Evolutionary conservation across 2,797 vertebrate genomes (phyloP).

Genomic region (Rhyacichthys aspro): DNA sequence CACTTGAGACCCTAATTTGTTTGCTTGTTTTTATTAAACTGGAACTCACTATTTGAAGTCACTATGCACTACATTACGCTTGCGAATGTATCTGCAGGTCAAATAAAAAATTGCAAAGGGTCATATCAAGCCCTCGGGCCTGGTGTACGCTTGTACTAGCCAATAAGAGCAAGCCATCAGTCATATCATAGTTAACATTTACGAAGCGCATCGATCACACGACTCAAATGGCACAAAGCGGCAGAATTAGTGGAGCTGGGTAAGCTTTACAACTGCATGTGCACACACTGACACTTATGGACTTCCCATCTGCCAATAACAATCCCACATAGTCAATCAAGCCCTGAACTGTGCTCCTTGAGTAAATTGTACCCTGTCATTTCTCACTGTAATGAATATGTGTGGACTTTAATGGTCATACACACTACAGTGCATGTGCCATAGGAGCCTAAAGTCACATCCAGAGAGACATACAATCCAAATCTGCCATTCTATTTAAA

Average conservation of each 20-base stretch:
- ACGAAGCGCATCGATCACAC: slow-evolving; percentile 56
- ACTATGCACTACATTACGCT: too few relatives aligned
- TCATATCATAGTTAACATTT: slow-evolving; percentile 58
- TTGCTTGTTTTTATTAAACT: too few relatives aligned
- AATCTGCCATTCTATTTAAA: slow-evolving; percentile 49
- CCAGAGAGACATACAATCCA: slow-evolving; percentile 33
- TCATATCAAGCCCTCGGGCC: background rate
- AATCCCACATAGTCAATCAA: slow-evolving; percentile 38
- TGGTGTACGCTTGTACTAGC: slow-evolving; percentile 1
- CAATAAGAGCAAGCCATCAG: slow-evolving; percentile 33
- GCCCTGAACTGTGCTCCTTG: slow-evolving; percentile 7
- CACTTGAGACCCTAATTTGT: slow-evolving; percentile 6
- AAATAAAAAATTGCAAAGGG: slow-evolving; percentile 3
- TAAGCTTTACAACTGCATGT: slow-evolving; percentile 8
- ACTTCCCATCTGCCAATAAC: slow-evolving; percentile 33
- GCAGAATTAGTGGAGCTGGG: slow-evolving; percentile 41
- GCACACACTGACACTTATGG: slow-evolving; percentile 19
- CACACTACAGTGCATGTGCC: slow-evolving; percentile 5
- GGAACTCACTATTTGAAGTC: too few relatives aligned
- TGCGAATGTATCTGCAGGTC: background rate
- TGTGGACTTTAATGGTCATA: slow-evolving; percentile 24
- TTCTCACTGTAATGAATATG: slow-evolving; percentile 23
- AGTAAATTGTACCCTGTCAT: slow-evolving; percentile 20
- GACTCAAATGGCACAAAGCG: slow-evolving; percentile 54
- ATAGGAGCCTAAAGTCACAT: slow-evolving; percentile 23